phyloP scores from a whole-genome alignment of 2,888 invertebrate species.

The Agonum fuliginosum region DNA sequence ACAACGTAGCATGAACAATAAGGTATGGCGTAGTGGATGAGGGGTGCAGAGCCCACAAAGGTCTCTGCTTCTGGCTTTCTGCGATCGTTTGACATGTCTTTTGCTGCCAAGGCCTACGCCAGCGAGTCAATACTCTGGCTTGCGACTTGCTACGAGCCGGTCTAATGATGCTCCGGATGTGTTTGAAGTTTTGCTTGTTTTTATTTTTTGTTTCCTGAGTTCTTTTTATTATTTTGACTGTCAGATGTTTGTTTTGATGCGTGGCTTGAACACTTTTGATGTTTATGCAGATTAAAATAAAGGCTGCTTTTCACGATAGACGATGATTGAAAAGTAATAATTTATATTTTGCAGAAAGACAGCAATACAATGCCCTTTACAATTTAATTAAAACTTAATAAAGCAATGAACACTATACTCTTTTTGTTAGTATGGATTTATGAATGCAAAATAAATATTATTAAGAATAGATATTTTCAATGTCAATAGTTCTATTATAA shows the following conservation, averaged over 20 bases:
- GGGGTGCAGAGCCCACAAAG: slow-evolving; percentile 8
- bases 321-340: no score
- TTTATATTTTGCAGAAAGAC: no score
- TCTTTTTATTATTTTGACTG: slow-evolving; percentile 34
- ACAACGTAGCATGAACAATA: background rate
- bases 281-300: slow-evolving; percentile 45
- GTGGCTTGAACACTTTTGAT: slow-evolving; percentile 14
- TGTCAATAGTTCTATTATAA: no score
- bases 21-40: background rate
- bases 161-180: slow-evolving; percentile 50
- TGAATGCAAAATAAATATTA: no score
- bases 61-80: no score
- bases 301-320: background rate
- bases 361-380: no score
- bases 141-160: background rate
- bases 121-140: slow-evolving; percentile 37
- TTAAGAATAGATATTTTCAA: no score
- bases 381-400: no score
- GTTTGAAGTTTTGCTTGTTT: slow-evolving; percentile 48
- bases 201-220: slow-evolving; percentile 42
- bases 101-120: slow-evolving; percentile 15
- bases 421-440: no score
- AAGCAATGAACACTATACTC: no score
- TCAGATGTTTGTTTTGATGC: slow-evolving; percentile 47
- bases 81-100: slow-evolving; percentile 36